A percentile compares a stretch with the other conserved stretches of the same genome.
phyloP scores from a whole-genome alignment of 2,888 invertebrate genomes.

The Sinodicranocentrus sp. region DNA sequence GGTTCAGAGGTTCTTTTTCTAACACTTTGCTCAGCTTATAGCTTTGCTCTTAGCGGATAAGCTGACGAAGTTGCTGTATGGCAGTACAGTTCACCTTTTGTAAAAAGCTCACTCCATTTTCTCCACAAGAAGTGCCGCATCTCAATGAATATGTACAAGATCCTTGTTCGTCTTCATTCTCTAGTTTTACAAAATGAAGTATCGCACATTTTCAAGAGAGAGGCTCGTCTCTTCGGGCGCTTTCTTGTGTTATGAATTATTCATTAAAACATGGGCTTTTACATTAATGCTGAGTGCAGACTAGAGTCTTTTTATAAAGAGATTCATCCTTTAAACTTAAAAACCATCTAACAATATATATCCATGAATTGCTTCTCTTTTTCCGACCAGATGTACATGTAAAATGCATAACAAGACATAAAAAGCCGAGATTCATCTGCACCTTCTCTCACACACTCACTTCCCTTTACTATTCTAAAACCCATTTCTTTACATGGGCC shows the following conservation, averaged over 20 bases:
- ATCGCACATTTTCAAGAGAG: slow-evolving; percentile 36
- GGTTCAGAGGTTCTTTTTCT: slow-evolving; percentile 38
- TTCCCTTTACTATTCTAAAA: too few species aligned
- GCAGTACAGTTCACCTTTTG: not conserved
- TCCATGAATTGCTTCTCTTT: not conserved
- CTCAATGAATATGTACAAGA: too few species aligned
- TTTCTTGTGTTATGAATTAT: slow-evolving; percentile 75
- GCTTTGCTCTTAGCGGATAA: not conserved
- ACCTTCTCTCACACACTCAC: not conserved
- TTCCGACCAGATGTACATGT: not conserved
- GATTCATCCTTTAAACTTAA: not conserved
- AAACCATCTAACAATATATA: too few species aligned
- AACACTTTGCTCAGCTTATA: too few species aligned
- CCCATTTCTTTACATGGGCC: not conserved
- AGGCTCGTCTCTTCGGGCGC: slow-evolving; percentile 26
- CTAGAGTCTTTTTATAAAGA: not conserved
- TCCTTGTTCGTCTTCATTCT: too few species aligned
- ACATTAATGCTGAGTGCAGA: slow-evolving; percentile 67
- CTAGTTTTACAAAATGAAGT: slow-evolving; percentile 14
- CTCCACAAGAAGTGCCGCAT: not conserved
- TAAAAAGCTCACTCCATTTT: slow-evolving; percentile 25
- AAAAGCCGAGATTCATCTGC: slow-evolving; percentile 4
- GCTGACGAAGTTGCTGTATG: too few species aligned
- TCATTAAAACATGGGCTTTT: slow-evolving; percentile 75
- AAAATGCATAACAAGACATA: not conserved